Evolutionary conservation across 2,888 invertebrate genomes (phyloP).

Genomic region (Eupithecia exiguata): DNA sequence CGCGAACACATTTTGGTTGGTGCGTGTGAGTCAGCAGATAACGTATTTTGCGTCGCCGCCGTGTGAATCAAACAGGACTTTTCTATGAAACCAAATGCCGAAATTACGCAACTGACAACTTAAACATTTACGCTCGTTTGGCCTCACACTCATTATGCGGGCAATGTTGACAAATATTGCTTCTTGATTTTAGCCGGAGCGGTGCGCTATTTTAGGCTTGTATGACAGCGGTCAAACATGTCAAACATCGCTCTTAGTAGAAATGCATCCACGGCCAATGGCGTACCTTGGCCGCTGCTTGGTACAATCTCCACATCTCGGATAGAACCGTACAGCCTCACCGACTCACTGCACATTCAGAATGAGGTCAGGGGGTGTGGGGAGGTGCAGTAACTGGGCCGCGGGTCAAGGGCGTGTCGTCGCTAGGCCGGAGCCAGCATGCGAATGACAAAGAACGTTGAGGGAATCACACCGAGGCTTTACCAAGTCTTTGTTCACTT

Average conservation of each 20-base stretch:
- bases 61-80: too few species aligned
- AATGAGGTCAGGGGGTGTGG: not conserved
- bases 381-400: not conserved
- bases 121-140: too few species aligned
- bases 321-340: not conserved
- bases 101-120: too few species aligned
- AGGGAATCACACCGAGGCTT: not conserved
- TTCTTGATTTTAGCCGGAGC: not conserved
- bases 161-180: not conserved
- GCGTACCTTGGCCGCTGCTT: not conserved
- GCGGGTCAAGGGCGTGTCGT: constrained; percentile 3
- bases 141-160: too few species aligned
- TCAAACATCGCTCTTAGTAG: not conserved
- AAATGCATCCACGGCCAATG: not conserved
- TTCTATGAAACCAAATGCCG: too few species aligned
- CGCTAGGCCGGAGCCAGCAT: not conserved
- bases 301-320: not conserved
- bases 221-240: not conserved
- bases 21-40: too few species aligned
- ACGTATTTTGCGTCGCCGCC: too few species aligned
- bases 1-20: too few species aligned
- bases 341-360: not conserved
- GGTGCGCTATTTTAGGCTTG: not conserved
- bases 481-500: not conserved
- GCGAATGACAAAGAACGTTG: not conserved